Evolutionary conservation across 1,140 invertebrate species (phyloP).

Genomic region (Pinna nobilis): DNA sequence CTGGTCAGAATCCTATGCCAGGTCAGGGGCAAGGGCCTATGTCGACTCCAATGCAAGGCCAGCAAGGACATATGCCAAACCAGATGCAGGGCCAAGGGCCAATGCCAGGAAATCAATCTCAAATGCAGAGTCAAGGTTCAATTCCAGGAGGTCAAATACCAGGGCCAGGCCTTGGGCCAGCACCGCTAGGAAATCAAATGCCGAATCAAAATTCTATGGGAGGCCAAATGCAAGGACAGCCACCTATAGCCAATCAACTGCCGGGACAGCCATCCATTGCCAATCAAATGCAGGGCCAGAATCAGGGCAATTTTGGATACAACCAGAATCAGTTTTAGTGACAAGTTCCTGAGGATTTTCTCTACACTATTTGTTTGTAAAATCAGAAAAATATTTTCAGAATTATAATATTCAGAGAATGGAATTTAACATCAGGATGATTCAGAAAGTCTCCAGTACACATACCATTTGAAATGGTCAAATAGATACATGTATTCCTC

Average conservation of each 20-base stretch:
- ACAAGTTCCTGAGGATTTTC: too few relatives aligned
- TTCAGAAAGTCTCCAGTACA: too few relatives aligned
- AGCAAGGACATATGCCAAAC: constrained; percentile 1
- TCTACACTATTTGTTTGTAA: too few relatives aligned
- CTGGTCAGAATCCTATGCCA: constrained; percentile 30
- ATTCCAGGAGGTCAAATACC: constrained; percentile 31
- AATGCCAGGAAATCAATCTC: constrained; percentile 14
- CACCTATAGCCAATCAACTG: constrained; percentile 40
- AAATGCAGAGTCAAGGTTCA: constrained; percentile 9
- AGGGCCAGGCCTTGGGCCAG: constrained; percentile 24
- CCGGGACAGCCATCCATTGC: too few relatives aligned
- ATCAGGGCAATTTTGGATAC: constrained; percentile 13
- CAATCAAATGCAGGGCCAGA: background rate
- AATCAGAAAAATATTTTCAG: too few relatives aligned
- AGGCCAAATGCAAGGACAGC: constrained; percentile 42
- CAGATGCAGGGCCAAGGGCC: constrained; percentile 9
- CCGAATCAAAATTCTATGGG: constrained; percentile 18
- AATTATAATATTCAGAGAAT: too few relatives aligned
- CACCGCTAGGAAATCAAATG: constrained; percentile 21
- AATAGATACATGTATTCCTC: too few relatives aligned
- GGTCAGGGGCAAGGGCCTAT: constrained; percentile 23
- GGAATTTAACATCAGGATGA: too few relatives aligned
- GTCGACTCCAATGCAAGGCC: constrained; percentile 20
- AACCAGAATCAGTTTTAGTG: constrained; percentile 12
- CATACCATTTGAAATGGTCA: too few relatives aligned